Conservation (phyloP, 2,888 invertebrate species). For the Pteria penguin region DNA sequence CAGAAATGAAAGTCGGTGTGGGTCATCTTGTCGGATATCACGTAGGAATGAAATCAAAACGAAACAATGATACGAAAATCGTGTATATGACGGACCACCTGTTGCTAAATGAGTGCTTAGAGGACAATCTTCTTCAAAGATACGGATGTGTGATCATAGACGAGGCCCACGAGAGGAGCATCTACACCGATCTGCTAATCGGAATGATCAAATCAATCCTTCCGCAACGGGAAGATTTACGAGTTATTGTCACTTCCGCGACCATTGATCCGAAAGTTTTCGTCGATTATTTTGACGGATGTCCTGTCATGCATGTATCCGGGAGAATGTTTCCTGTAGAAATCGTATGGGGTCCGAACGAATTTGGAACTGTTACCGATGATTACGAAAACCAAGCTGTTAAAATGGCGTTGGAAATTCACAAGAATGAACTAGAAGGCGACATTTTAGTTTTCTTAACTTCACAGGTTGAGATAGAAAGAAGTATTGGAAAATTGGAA, state of each 20-base stretch:
- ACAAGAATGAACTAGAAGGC: slow-evolving; percentile 64
- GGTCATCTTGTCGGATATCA: slow-evolving; percentile 75
- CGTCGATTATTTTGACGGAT: slow-evolving; percentile 69
- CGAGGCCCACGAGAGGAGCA: slow-evolving; percentile 80
- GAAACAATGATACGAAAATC: slow-evolving; percentile 65
- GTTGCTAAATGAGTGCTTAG: slow-evolving; percentile 75
- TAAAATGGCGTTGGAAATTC: slow-evolving; percentile 69
- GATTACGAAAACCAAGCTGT: slow-evolving; percentile 68
- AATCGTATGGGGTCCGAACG: slow-evolving; percentile 60
- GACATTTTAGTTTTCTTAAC: slow-evolving; percentile 80
- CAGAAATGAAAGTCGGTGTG: slow-evolving; percentile 70
- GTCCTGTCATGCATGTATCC: slow-evolving; percentile 71
- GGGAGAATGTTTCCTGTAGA: slow-evolving; percentile 79
- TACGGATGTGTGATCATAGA: slow-evolving; percentile 77
- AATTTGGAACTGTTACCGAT: slow-evolving; percentile 48
- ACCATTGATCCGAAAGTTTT: slow-evolving; percentile 78
- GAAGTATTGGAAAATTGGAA: slow-evolving; percentile 63
- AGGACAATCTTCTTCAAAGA: slow-evolving; percentile 62
- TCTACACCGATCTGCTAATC: slow-evolving; percentile 78
- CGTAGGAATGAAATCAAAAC: slow-evolving; percentile 66
- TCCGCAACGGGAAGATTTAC: slow-evolving; percentile 67
- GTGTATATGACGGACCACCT: slow-evolving; percentile 78
- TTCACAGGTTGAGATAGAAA: slow-evolving; percentile 74
- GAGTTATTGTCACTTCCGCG: slow-evolving; percentile 78
- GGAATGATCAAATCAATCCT: slow-evolving; percentile 76